Evolutionary conservation across 2,888 invertebrate species (phyloP), one percentile per base, ranked within the genome.

Genomic region (Monochamus alternatus): DNA sequence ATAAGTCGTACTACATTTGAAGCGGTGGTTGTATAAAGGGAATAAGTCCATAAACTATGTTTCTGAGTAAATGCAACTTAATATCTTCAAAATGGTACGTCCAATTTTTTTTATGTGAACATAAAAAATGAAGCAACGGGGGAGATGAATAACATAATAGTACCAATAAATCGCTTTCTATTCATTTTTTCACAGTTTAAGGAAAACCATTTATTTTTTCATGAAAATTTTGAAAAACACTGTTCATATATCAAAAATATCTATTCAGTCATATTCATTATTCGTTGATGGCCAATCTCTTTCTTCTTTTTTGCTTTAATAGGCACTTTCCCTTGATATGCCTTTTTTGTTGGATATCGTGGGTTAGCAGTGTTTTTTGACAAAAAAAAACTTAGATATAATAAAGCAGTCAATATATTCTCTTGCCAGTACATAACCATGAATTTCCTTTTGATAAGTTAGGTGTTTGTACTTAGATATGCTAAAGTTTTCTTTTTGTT

Each of bases 321-420:
- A n/a, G 31, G 60, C 60, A 44, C 44, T 64, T 64, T 44, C 38
- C 64, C 64, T 64, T 43, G 64, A 64, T 64, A 64, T 64, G 64
- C 64, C 44, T 64, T 64, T 64, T 64, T 31, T 64, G 44, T 64
- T 64, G 64, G 64, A 64, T 64, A 64, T 64, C n/a, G 32, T 31
- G 60, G 32, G 32, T 14, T 64, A 44, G 64, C 44, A 62, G 62
- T 62, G 5, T 62, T 62, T 64, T 64, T 64, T 64, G 64, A 44
- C 44, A 64, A 44, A 64, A 5, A n/a, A n/a, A 43, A 64, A 64
- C 44, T 64, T 64, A 5, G 44, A 64, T 44, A 14, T 1, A 44
- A 64, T 64, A 64, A 64, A 44, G 64, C 38, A 43, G 60, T 60
- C 32, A 60, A 60, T 60, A 38, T 60, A 60, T 2, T 38, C 31